Percentiles rank a stretch among this genome's conserved stretches.
Conservation (phyloP, 2,113 vertebrate genomes). For the Colius striatus region DNA sequence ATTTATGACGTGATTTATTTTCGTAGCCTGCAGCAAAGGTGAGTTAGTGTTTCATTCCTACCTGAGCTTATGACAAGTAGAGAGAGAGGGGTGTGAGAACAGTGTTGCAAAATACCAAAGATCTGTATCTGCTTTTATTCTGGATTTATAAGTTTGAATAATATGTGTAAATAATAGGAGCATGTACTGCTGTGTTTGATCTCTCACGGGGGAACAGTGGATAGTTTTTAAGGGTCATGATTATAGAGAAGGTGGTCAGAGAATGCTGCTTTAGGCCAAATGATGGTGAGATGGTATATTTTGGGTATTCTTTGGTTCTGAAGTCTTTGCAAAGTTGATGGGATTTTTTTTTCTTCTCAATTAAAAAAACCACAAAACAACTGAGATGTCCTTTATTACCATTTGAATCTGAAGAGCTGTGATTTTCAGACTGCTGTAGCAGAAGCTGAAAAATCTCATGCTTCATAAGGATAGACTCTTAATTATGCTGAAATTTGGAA, state of each 20-base stretch:
- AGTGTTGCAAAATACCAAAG: neutral
- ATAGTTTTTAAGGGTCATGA: neutral
- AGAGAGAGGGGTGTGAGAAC: neutral
- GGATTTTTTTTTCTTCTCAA: too few relatives aligned
- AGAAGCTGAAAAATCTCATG: neutral
- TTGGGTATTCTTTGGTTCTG: neutral
- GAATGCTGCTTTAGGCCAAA: neutral
- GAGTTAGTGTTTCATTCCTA: neutral
- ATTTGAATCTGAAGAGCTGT: neutral
- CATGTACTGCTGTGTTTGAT: neutral
- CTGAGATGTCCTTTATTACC: neutral
- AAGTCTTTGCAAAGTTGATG: neutral
- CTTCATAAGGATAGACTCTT: neutral
- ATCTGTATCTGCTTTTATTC: neutral
- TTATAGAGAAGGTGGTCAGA: neutral
- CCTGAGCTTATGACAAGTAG: neutral
- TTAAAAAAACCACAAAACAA: neutral
- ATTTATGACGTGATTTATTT: neutral
- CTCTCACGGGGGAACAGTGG: neutral
- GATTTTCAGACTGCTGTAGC: neutral
- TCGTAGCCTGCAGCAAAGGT: neutral
- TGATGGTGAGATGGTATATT: neutral
- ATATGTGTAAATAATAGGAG: neutral
- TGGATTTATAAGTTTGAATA: neutral
- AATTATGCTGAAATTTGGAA: neutral